A percentile compares a stretch with the other conserved stretches of the same genome.
These are phyloP conservation scores for Pygoscelis adeliae DNA, from an alignment of 2,113 vertebrate genomes.

Conservation along the genomic window DNA sequence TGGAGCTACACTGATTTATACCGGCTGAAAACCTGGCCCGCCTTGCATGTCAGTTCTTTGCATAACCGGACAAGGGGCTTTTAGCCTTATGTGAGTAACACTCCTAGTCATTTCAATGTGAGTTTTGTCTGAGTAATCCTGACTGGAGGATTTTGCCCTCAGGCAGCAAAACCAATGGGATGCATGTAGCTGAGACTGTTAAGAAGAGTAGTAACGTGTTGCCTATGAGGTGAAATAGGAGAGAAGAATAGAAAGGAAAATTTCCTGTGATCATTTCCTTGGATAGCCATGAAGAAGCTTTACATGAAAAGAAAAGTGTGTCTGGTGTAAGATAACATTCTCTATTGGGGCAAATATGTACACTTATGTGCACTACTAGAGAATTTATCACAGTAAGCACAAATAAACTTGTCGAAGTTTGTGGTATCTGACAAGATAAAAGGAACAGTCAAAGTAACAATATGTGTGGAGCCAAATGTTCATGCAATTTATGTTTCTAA, in stretches of 20 bases:
- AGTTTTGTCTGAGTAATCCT: not conserved
- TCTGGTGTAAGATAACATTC: not conserved
- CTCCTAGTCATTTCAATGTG: not conserved
- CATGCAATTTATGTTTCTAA: conserved; percentile 23
- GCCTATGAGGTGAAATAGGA: not conserved
- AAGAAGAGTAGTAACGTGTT: not conserved
- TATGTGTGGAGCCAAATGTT: conserved; percentile 12
- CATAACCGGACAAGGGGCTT: not conserved
- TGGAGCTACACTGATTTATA: not conserved
- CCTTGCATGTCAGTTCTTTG: not conserved
- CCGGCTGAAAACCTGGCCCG: not conserved
- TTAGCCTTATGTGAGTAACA: not conserved
- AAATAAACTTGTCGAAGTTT: conserved; percentile 43
- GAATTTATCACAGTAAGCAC: not conserved
- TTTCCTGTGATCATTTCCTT: not conserved
- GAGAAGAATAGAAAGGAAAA: not conserved
- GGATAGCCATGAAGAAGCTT: not conserved
- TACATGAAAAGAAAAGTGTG: not conserved
- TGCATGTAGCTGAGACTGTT: not conserved
- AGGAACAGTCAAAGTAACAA: conserved; percentile 12
- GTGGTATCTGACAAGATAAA: conserved; percentile 55
- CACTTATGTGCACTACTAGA: not conserved
- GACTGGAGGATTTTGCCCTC: not conserved
- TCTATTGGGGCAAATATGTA: not conserved
- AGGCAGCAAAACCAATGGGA: not conserved